These are phyloP conservation scores for Enchytraeus crypticus DNA, from an alignment of 2,888 invertebrate species.

Conservation along the genomic window DNA sequence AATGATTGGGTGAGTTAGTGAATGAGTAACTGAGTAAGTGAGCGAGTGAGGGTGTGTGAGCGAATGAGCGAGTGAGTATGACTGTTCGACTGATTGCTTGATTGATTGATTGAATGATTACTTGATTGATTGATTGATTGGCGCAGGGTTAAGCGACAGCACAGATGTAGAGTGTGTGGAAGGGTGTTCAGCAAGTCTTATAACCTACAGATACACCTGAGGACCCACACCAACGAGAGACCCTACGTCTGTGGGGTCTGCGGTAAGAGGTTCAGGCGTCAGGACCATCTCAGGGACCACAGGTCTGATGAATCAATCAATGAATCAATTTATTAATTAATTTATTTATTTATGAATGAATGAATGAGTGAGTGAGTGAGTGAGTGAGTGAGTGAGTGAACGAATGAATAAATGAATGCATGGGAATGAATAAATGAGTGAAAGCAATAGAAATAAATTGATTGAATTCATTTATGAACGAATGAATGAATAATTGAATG, in stretches of 20 bases:
- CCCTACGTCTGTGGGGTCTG: constrained; percentile 97
- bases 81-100: too few relatives aligned
- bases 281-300: constrained; percentile 65
- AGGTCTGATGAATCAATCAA: constrained; percentile 37
- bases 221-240: constrained; percentile 93
- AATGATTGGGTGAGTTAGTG: too few relatives aligned
- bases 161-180: constrained; percentile 95
- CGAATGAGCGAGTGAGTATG: too few relatives aligned
- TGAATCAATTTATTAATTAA: too few relatives aligned
- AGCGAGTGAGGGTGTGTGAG: too few relatives aligned
- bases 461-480: neutral
- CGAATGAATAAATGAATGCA: neutral
- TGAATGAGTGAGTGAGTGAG: neutral
- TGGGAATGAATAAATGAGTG: neutral
- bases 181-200: constrained; percentile 97
- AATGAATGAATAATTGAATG: neutral
- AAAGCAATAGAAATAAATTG: neutral
- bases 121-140: too few relatives aligned
- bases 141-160: constrained; percentile 57
- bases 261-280: constrained; percentile 90
- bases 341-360: too few relatives aligned
- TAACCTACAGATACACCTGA: constrained; percentile 90
- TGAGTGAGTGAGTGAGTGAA: neutral
- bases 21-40: too few relatives aligned
- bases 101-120: too few relatives aligned